phyloP scores from a whole-genome alignment of 2,113 vertebrate genomes.

The Dunckerocampus dactyliophorus region DNA sequence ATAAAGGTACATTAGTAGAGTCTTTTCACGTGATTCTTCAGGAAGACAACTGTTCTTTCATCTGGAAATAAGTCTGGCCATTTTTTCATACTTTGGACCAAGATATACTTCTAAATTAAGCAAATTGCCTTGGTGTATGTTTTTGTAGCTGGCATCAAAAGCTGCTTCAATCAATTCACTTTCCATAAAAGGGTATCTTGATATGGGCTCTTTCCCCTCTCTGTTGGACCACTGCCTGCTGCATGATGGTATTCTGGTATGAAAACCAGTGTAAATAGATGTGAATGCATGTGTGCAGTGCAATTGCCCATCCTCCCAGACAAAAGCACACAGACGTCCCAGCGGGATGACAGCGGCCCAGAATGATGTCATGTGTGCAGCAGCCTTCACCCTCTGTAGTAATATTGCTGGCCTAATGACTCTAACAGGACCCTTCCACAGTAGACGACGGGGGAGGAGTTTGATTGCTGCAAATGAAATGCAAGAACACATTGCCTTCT shows the following conservation, averaged over 20 bases:
- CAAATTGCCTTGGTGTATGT: slow-evolving; percentile 9
- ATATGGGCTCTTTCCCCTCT: slow-evolving; percentile 29
- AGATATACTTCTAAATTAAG: slow-evolving; percentile 20
- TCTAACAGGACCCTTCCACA: slow-evolving; percentile 60
- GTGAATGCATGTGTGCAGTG: slow-evolving; percentile 21
- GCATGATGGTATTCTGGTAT: slow-evolving; percentile 30
- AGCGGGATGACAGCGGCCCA: slow-evolving; percentile 52
- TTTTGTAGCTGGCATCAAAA: slow-evolving; percentile 17
- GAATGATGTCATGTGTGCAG: slow-evolving; percentile 70
- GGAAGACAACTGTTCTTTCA: slow-evolving; percentile 30
- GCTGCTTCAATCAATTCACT: slow-evolving; percentile 16
- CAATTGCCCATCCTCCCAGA: slow-evolving; percentile 41
- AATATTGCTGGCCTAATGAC: slow-evolving; percentile 58
- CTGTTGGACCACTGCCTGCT: slow-evolving; percentile 20
- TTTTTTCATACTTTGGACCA: slow-evolving; percentile 9
- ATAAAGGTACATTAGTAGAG: slow-evolving; percentile 55
- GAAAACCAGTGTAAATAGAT: slow-evolving; percentile 19
- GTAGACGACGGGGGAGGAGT: slow-evolving; percentile 29
- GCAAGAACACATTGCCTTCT: slow-evolving; percentile 1
- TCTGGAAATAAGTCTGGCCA: slow-evolving; percentile 7
- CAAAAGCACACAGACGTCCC: slow-evolving; percentile 48
- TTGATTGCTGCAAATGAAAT: slow-evolving; percentile 57
- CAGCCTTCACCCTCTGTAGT: slow-evolving; percentile 46
- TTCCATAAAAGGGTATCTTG: slow-evolving; percentile 41
- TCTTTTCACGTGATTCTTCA: slow-evolving; percentile 18